phyloP scores from a whole-genome alignment of 1,140 invertebrate genomes.

The Aradophagus sp. region DNA sequence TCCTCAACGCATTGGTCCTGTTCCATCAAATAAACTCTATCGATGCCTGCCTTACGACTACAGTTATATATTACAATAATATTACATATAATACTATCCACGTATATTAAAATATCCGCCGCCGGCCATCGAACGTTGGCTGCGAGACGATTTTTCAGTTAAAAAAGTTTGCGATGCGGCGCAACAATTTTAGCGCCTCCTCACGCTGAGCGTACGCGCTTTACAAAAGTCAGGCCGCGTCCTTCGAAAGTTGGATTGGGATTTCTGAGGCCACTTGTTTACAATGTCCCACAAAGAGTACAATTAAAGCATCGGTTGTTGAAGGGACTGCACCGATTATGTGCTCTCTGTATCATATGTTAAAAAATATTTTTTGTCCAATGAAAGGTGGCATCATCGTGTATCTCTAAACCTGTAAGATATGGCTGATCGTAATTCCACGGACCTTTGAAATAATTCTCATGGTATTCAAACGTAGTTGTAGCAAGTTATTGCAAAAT shows the following conservation, averaged over 20 bases:
- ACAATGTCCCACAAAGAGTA: neutral
- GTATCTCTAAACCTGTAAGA: too few species aligned
- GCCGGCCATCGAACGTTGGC: constrained; percentile 48
- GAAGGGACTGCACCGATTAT: too few species aligned
- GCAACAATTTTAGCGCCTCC: constrained; percentile 3
- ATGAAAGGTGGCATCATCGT: too few species aligned
- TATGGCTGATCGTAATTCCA: too few species aligned
- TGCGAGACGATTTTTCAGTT: constrained; percentile 58
- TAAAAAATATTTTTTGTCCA: too few species aligned
- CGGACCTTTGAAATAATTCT: too few species aligned
- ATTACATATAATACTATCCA: constrained; percentile 75
- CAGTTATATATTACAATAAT: constrained; percentile 74
- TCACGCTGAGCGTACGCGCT: constrained; percentile 45
- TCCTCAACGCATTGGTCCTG: constrained; percentile 61
- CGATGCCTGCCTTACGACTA: constrained; percentile 57
- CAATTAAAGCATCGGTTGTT: too few species aligned
- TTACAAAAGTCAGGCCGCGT: constrained; percentile 48
- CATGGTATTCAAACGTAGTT: too few species aligned
- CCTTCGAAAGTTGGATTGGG: constrained; percentile 18
- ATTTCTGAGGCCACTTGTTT: neutral
- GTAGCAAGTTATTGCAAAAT: too few species aligned
- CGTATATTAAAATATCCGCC: constrained; percentile 74
- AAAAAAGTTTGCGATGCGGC: constrained; percentile 61
- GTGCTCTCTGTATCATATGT: too few species aligned
- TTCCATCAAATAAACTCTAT: constrained; percentile 42